Conservation (phyloP, 1,140 invertebrate species). For the Eumeta japonica region DNA sequence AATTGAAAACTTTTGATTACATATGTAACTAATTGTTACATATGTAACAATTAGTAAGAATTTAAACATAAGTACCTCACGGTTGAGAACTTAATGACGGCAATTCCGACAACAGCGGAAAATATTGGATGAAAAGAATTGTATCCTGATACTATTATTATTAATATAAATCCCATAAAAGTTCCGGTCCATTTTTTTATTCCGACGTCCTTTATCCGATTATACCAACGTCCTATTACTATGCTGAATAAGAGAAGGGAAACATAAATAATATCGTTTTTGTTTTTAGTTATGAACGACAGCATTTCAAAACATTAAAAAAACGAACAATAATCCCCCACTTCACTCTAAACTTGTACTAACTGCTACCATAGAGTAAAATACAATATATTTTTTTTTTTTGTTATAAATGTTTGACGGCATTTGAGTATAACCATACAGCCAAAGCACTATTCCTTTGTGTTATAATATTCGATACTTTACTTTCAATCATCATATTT, state of each 20-base stretch:
- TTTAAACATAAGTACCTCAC: conserved; percentile 25
- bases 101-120: conserved; percentile 31
- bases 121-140: conserved; percentile 37
- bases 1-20: neutral
- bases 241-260: conserved; percentile 38
- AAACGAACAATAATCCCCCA: no score
- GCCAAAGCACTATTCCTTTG: no score
- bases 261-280: conserved; percentile 47
- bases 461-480: no score
- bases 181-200: conserved; percentile 41
- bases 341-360: no score
- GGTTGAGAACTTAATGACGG: conserved; percentile 27
- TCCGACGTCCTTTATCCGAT: conserved; percentile 22
- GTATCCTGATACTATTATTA: conserved; percentile 38
- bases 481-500: no score
- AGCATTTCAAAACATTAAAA: conserved; percentile 24
- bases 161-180: conserved; percentile 31
- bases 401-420: no score
- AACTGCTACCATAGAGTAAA: no score
- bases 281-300: conserved; percentile 34
- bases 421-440: no score
- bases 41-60: neutral
- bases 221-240: conserved; percentile 37
- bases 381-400: no score
- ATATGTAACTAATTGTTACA: neutral